phyloP scores from a whole-genome alignment of 2,888 invertebrate species.

The Altica lythri region DNA sequence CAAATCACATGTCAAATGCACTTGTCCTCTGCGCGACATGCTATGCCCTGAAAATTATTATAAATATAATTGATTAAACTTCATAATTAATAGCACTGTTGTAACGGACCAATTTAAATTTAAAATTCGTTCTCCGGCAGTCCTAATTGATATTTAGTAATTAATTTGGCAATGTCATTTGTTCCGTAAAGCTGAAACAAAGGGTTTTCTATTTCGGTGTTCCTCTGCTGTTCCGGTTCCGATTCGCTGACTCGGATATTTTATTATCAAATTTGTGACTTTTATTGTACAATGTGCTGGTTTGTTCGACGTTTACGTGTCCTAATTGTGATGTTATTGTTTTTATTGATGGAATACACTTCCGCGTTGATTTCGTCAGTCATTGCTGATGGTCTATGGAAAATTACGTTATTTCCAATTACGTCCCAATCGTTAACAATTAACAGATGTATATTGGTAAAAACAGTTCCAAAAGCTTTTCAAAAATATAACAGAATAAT shows the following conservation, averaged over 20 bases:
- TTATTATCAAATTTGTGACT: constrained; percentile 51
- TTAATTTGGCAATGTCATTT: constrained; percentile 54
- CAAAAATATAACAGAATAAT: too few relatives aligned
- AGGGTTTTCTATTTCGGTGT: constrained; percentile 44
- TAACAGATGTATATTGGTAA: neutral
- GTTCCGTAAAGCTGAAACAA: constrained; percentile 44
- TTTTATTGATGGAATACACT: constrained; percentile 19
- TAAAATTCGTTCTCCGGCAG: constrained; percentile 50
- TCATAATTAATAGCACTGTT: constrained; percentile 51
- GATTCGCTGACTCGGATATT: constrained; percentile 49
- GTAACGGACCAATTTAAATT: constrained; percentile 51
- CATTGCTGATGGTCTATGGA: constrained; percentile 4
- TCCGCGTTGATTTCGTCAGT: constrained; percentile 19
- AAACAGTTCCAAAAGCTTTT: too few relatives aligned
- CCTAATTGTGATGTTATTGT: constrained; percentile 25
- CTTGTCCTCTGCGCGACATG: constrained; percentile 44
- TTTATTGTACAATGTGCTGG: constrained; percentile 32
- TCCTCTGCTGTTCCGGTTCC: constrained; percentile 34
- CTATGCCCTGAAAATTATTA: constrained; percentile 43
- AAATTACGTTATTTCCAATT: constrained; percentile 17
- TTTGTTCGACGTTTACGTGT: constrained; percentile 22
- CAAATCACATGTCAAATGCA: constrained; percentile 50
- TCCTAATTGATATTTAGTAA: constrained; percentile 54
- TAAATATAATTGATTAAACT: constrained; percentile 54
- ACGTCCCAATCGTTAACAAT: constrained; percentile 3